Evolutionary conservation across 1,140 invertebrate genomes (phyloP).

Genomic region (Physella acuta): DNA sequence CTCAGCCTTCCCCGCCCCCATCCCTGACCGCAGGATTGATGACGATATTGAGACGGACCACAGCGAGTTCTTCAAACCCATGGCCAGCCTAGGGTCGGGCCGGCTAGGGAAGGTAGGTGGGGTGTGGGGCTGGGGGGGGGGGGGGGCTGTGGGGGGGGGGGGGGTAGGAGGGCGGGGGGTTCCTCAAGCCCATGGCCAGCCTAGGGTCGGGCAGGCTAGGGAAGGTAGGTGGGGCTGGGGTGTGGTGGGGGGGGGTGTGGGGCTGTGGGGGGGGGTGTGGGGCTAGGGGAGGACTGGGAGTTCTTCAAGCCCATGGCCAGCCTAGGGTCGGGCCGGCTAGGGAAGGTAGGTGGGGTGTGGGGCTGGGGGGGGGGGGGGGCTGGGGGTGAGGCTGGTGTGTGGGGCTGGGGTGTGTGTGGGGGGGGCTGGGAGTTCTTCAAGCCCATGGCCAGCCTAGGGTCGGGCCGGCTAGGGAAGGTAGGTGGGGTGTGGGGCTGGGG

Average conservation of each 20-base stretch:
- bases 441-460: slow-evolving; percentile 5
- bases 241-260: too few relatives aligned
- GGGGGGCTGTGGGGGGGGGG: too few relatives aligned
- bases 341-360: background rate
- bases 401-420: too few relatives aligned
- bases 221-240: too few relatives aligned
- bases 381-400: too few relatives aligned
- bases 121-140: background rate
- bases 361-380: background rate
- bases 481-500: too few relatives aligned
- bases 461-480: slow-evolving; percentile 9
- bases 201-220: slow-evolving; percentile 9
- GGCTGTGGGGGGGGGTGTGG: too few relatives aligned
- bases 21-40: background rate
- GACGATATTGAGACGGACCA: slow-evolving; percentile 7
- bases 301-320: slow-evolving; percentile 4
- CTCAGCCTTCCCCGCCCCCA: background rate
- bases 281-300: background rate
- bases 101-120: slow-evolving; percentile 4
- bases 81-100: slow-evolving; percentile 8
- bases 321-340: slow-evolving; percentile 5
- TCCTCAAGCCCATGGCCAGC: slow-evolving; percentile 4
- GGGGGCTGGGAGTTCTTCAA: too few relatives aligned
- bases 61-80: background rate
- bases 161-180: too few relatives aligned